Base-by-base conservation (phyloP, 1,140 invertebrate genomes). In the Melanaphis sacchari region DNA sequence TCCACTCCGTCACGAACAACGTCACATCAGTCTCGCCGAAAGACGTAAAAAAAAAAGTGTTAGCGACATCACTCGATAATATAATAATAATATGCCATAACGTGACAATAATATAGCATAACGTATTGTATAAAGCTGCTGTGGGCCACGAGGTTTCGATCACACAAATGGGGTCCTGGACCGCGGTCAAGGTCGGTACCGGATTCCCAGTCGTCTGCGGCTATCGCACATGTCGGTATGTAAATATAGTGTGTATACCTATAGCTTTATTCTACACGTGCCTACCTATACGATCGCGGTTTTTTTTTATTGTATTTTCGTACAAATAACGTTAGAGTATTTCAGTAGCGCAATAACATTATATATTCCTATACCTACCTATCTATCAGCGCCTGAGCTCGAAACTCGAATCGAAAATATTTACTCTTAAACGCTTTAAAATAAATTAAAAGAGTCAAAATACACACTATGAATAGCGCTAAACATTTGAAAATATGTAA, bases 171-270 rank as follows among this genome's bases (percentile, higher is more conserved):
- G 82, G 40, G 38, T 85, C 82, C 8, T 8, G 31, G 1, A 15
- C 40, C 82, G 40, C 40, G 82, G 82, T 85, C 82, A 85, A 85
- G 82, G 82, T 31, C 82, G 22, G 40, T 85, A 85, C 82, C 82
- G 82, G 82, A 43, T 85, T 85, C 40, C 40, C 40, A 31, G 38
- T 38, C 76, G 18, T 38, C 81, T 8, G 21, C 36, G 76, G 36
- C 36, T 38, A 22, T 38, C 36, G 36, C 8, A 9, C 81, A 38
- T 9, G 81, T 82, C 81, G 36, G 22, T 24, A 82, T 82, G 38
- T 82, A 66, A 66, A 66, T 66, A 31, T n/a, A 66, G 11, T 31
- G 26, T 31, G 26, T 59, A 59, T 31, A n/a, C n/a, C n/a, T n/a
- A 59, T 31, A 15, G 26, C 26, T 59, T 31, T 31, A 3, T 46